Percentiles rank a stretch among this genome's conserved stretches.
Evolutionary conservation across 2,888 invertebrate species (phyloP).

Genomic region (Emmelina monodactyla): DNA sequence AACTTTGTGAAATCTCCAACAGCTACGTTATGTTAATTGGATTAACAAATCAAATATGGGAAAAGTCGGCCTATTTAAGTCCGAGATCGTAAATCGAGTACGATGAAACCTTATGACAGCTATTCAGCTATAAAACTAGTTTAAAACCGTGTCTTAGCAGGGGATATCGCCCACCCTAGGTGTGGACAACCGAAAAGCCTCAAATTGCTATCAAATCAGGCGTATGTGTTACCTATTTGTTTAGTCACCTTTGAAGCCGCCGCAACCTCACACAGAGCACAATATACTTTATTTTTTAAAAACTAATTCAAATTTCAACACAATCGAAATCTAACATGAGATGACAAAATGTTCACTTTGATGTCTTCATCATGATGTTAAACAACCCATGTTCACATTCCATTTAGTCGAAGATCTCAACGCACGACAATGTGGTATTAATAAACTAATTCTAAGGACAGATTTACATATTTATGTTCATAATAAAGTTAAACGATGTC

Average conservation of each 20-base stretch:
- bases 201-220: slow-evolving; percentile 32
- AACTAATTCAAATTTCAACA: too few relatives aligned
- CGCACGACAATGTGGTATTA: too few relatives aligned
- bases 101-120: slow-evolving; percentile 23
- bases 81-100: slow-evolving; percentile 17
- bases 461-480: too few relatives aligned
- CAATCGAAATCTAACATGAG: too few relatives aligned
- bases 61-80: neutral
- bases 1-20: too few relatives aligned
- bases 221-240: slow-evolving; percentile 44
- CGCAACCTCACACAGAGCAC: slow-evolving; percentile 21
- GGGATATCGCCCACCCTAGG: slow-evolving; percentile 44
- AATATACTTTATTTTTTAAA: too few relatives aligned
- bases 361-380: too few relatives aligned
- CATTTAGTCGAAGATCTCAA: too few relatives aligned
- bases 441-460: too few relatives aligned
- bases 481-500: too few relatives aligned
- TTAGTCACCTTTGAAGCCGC: slow-evolving; percentile 28
- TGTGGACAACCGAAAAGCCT: slow-evolving; percentile 36
- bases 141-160: slow-evolving; percentile 28
- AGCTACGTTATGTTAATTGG: neutral
- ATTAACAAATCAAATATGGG: neutral
- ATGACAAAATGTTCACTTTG: too few relatives aligned
- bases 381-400: too few relatives aligned
- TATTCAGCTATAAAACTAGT: slow-evolving; percentile 29